These are phyloP conservation scores for Anarrhichthys ocellatus DNA, from an alignment of 2,113 vertebrate species.

Conservation along the genomic window DNA sequence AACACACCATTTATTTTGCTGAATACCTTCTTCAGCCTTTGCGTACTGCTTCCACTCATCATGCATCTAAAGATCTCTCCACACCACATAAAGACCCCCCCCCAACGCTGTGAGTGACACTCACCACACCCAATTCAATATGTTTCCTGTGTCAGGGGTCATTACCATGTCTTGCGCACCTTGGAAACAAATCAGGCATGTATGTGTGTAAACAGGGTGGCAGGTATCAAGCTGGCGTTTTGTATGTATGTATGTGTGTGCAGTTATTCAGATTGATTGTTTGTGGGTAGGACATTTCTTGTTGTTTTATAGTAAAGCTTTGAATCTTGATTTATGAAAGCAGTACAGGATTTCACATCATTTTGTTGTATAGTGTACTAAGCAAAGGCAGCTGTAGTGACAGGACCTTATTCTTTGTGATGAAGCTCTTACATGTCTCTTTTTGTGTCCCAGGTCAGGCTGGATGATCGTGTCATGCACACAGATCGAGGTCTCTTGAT, in stretches of 20 bases:
- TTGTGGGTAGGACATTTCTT: neutral
- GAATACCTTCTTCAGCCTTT: conserved; percentile 2
- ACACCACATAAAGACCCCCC: conserved; percentile 43
- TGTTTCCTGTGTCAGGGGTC: conserved; percentile 68
- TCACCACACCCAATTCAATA: conserved; percentile 49
- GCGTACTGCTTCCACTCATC: conserved; percentile 24
- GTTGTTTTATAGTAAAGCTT: neutral
- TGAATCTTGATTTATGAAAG: neutral
- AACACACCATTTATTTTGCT: neutral
- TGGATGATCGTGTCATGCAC: conserved; percentile 91
- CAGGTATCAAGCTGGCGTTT: neutral
- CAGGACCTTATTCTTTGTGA: neutral
- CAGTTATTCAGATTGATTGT: conserved; percentile 7
- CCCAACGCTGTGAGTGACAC: conserved; percentile 20
- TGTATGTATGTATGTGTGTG: neutral
- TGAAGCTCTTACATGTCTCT: conserved; percentile 1
- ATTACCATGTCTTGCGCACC: conserved; percentile 67
- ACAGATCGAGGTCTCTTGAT: conserved; percentile 93
- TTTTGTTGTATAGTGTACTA: neutral
- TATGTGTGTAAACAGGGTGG: conserved; percentile 35
- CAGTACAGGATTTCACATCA: neutral
- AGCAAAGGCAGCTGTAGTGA: neutral
- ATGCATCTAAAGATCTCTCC: conserved; percentile 40
- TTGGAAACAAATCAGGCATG: conserved; percentile 62
- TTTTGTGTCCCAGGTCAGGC: conserved; percentile 84